Evolutionary conservation across 2,888 invertebrate genomes (phyloP), one percentile per base, ranked within the genome.

Genomic region (Epirrita christyi): DNA sequence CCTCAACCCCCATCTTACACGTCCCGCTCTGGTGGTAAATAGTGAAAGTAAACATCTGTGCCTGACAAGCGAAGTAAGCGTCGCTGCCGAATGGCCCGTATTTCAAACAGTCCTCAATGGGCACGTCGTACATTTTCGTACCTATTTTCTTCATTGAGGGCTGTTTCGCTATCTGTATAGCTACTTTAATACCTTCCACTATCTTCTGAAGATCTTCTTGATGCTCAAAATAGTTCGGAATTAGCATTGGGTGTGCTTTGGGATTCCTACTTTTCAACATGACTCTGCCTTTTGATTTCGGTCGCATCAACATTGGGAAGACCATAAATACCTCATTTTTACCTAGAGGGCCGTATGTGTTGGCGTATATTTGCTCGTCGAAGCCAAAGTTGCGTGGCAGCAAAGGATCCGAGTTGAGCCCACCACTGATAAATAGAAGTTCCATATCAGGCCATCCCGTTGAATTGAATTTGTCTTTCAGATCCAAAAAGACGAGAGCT

Each of bases 181-280:
- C 86, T 6, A 93, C 82, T 71, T 94, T 93, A 4, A 95, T 94
- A 0, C 95, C 95, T 74, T 93, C 93, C 0, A 95, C 92, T 37
- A 95, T 89, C 37, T 94, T 94, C 58, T 93, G 86, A 55, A 95
- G 81, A 71, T 97, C 97, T 65, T 92, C 90, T 7, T 87, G 66
- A 73, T 88, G 68, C 45, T 94, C 92, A 74, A 97, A 94, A 81
- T 98, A 98, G 77, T 96, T 96, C 0, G 97, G 96, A 66, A 96
- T 94, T 50, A 97, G 92, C n/a, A 93, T 85, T 0, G 97, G 97
- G 69, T 95, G 93, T 0, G 94, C 93, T 67, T 93, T 93, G 0
- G 97, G 96, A 78, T 97, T 94, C 56, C 88, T 94, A 9, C 94
- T 95, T 71, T 92, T 93, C n/a, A 98, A 88, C 79, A 88, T 92